Percentiles rank a stretch among this genome's conserved stretches.
Conservation (phyloP, 1,140 invertebrate species). For the Zaprionus davidi region DNA sequence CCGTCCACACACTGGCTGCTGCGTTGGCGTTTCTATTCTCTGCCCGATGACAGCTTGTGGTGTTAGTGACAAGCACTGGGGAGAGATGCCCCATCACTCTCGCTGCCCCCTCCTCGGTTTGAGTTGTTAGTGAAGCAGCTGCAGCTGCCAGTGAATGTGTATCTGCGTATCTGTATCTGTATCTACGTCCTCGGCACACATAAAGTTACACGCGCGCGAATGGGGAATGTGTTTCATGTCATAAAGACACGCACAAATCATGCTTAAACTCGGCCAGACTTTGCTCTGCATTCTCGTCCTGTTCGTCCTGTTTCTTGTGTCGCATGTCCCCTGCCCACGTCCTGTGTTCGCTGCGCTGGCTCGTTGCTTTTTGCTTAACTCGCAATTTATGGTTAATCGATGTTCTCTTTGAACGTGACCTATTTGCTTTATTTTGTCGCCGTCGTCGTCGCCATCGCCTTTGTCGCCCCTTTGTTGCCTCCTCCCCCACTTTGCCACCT, state of each 20-base stretch:
- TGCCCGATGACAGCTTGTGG: conserved; percentile 63
- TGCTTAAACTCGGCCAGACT: conserved; percentile 63
- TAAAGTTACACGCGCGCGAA: conserved; percentile 50
- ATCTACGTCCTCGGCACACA: conserved; percentile 36
- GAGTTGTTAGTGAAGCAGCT: conserved; percentile 64
- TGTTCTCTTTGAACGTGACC: conserved; percentile 84
- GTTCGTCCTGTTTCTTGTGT: conserved; percentile 35
- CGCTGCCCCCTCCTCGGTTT: conserved; percentile 19
- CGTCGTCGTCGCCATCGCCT: conserved; percentile 32
- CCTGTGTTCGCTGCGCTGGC: conserved; percentile 21
- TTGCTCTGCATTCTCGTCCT: conserved; percentile 25
- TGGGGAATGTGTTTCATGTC: conserved; percentile 65
- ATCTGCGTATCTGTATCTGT: conserved; percentile 27
- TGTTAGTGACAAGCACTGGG: conserved; percentile 53
- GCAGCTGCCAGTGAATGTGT: conserved; percentile 29
- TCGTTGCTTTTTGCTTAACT: conserved; percentile 82
- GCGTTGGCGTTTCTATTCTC: conserved; percentile 55
- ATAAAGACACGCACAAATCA: conserved; percentile 83
- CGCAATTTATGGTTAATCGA: conserved; percentile 84
- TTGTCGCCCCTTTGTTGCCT: neutral
- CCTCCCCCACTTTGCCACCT: neutral
- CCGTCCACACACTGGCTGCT: conserved; percentile 36
- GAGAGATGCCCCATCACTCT: neutral
- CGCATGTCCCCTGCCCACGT: conserved; percentile 52
- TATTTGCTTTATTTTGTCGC: conserved; percentile 81